Conservation (phyloP, 2,113 vertebrate genomes). For the Gallinago undulata region DNA sequence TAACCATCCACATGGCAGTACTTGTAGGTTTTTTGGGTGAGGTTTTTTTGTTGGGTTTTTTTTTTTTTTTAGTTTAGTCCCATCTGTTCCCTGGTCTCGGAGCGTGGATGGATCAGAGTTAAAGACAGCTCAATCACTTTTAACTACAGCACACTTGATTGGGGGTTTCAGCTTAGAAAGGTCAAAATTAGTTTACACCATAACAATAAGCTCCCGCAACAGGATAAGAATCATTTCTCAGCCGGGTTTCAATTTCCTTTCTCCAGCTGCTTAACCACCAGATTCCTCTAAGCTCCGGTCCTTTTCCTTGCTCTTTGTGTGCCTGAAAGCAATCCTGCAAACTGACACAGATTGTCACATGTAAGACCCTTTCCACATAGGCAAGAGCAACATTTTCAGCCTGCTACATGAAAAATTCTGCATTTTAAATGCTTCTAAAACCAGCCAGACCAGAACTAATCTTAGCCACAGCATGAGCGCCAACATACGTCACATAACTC, state of each 20-base stretch:
- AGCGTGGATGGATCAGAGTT: not conserved
- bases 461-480: not conserved
- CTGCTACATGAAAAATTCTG: not conserved
- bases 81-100: not conserved
- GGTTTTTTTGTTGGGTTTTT: not conserved
- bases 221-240: not conserved
- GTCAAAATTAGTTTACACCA: not conserved
- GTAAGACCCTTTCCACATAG: not conserved
- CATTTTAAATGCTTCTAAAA: conserved; percentile 48
- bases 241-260: not conserved
- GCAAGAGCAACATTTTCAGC: not conserved
- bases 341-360: not conserved
- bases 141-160: not conserved
- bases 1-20: not conserved
- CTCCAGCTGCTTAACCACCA: not conserved
- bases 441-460: conserved; percentile 37
- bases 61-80: not conserved
- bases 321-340: not conserved
- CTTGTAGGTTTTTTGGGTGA: not conserved
- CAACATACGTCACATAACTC: not conserved
- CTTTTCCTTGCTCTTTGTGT: not conserved
- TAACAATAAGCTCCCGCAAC: not conserved
- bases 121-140: fast-evolving
- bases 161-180: not conserved
- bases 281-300: not conserved